Conservation (phyloP, 2,113 vertebrate species). For the Melanostigma gelatinosum region DNA sequence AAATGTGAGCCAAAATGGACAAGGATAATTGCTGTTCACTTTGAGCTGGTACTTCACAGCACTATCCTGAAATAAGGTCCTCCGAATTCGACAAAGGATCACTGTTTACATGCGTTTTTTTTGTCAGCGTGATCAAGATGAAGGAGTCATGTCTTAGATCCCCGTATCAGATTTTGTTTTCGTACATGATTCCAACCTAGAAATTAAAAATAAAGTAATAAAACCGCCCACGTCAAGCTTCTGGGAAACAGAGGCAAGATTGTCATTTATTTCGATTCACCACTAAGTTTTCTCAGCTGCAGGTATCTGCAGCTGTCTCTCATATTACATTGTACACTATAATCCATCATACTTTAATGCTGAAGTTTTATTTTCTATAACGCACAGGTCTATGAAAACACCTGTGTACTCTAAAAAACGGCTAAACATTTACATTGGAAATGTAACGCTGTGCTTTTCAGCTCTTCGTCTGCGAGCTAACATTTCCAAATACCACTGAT, state of each 20-base stretch:
- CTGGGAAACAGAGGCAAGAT: conserved; percentile 33
- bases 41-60: conserved; percentile 40
- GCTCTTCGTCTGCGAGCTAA: conserved; percentile 26
- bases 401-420: conserved; percentile 32
- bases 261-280: conserved; percentile 31
- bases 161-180: conserved; percentile 6
- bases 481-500: conserved; percentile 28
- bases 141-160: not conserved
- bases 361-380: conserved; percentile 29
- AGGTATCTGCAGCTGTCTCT: conserved; percentile 35
- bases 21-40: conserved; percentile 62
- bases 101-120: conserved; percentile 1
- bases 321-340: conserved; percentile 36
- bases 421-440: conserved; percentile 60
- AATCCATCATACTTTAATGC: conserved; percentile 34
- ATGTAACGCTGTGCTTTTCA: conserved; percentile 32
- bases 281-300: conserved; percentile 61
- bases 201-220: conserved; percentile 9
- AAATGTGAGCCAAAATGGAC: conserved; percentile 68
- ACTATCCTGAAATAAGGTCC: conserved; percentile 22
- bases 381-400: conserved; percentile 44
- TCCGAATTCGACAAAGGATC: conserved; percentile 39
- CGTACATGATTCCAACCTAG: not conserved
- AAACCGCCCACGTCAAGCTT: conserved; percentile 23
- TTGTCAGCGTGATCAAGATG: conserved; percentile 8